These are phyloP conservation scores for Megamerina dolium DNA, from an alignment of 2,888 invertebrate genomes.

Conservation along the genomic window DNA sequence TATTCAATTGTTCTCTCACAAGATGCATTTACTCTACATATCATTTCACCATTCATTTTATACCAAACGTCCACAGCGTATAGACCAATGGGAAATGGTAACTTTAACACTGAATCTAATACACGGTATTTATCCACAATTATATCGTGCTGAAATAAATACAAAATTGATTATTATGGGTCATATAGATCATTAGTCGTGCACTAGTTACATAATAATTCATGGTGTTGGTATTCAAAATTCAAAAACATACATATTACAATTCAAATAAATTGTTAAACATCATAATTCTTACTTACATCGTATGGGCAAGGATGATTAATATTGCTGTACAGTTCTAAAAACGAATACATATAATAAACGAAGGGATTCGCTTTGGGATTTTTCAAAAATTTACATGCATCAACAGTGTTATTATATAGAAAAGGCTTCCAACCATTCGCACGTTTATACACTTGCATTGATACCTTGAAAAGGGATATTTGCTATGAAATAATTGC, in stretches of 20 bases:
- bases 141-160: slow-evolving; percentile 4
- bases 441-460: slow-evolving; percentile 18
- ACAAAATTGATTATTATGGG: no score
- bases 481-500: no score
- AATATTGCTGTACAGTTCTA: slow-evolving; percentile 4
- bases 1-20: no score
- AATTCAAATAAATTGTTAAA: no score
- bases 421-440: slow-evolving; percentile 15
- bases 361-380: not conserved
- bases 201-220: no score
- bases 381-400: slow-evolving; percentile 6
- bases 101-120: not conserved
- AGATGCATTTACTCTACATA: slow-evolving; percentile 3
- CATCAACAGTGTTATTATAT: slow-evolving; percentile 8
- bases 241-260: no score
- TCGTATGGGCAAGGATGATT: slow-evolving; percentile 13
- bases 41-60: slow-evolving; percentile 5
- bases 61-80: slow-evolving; percentile 4
- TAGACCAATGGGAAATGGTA: slow-evolving; percentile 7
- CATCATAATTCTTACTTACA: slow-evolving; percentile 6
- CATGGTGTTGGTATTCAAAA: no score
- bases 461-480: no score
- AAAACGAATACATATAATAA: slow-evolving; percentile 6
- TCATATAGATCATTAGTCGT: no score
- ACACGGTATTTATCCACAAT: slow-evolving; percentile 7